These are phyloP conservation scores for Hemicentrotus pulcherrimus DNA, from an alignment of 35 echinoderm and acorn worm genomes.

Conservation along the genomic window DNA sequence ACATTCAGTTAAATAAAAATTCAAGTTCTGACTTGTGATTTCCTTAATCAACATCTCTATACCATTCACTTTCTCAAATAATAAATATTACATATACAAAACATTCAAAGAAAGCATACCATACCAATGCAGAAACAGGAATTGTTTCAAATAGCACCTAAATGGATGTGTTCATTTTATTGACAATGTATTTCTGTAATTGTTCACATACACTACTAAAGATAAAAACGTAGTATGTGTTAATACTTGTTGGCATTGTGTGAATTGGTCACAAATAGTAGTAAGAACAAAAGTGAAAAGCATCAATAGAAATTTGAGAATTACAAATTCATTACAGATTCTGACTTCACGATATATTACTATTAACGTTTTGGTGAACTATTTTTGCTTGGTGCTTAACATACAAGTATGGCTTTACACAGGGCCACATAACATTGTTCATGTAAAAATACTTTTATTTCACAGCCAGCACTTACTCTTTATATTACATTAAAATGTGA, in stretches of 20 bases:
- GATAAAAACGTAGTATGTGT: background rate
- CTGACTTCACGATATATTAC: background rate
- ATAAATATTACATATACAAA: background rate
- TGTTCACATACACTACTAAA: background rate
- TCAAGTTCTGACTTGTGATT: too few species aligned
- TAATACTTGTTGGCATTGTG: background rate
- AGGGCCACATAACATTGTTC: background rate
- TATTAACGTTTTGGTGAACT: background rate
- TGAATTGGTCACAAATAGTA: background rate
- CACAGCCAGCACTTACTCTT: background rate
- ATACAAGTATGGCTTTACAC: background rate
- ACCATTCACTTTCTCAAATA: too few species aligned
- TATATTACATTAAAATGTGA: background rate
- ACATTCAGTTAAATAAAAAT: too few species aligned
- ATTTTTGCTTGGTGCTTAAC: background rate
- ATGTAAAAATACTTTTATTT: background rate
- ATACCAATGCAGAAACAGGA: background rate
- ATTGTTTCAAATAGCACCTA: slow-evolving; percentile 11
- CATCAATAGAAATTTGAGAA: background rate
- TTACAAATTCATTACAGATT: background rate
- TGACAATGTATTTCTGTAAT: background rate
- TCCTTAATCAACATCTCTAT: too few species aligned
- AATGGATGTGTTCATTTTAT: background rate
- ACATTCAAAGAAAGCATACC: background rate
- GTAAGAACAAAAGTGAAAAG: background rate